Evolutionary conservation across 2,797 vertebrate species (phyloP).

Genomic region (Bradypodion ventrale): DNA sequence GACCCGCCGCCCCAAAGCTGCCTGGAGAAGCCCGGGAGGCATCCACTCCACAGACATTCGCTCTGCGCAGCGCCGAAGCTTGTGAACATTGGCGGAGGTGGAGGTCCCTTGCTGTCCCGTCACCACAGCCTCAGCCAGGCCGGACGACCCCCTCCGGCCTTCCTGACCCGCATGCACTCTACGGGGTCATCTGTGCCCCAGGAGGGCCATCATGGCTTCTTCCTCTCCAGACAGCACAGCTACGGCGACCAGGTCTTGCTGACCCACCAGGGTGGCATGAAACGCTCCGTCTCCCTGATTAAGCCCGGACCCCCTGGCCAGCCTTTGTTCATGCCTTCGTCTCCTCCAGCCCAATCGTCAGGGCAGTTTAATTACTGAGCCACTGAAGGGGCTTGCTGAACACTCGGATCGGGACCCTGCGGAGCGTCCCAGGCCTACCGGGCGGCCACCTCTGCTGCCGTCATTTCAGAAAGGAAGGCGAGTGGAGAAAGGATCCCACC

Average conservation of each 20-base stretch:
- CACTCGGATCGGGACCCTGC: background rate
- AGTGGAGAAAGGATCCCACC: background rate
- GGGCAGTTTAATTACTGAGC: slow-evolving; percentile 86
- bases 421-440: no score
- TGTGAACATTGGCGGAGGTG: slow-evolving; percentile 72
- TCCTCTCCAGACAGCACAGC: slow-evolving; percentile 83
- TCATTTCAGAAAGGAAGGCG: background rate
- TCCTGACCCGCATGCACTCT: slow-evolving; percentile 83
- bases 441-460: background rate
- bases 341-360: slow-evolving; percentile 77
- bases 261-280: slow-evolving; percentile 81
- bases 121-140: slow-evolving; percentile 85
- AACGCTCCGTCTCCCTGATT: slow-evolving; percentile 79
- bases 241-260: slow-evolving; percentile 69
- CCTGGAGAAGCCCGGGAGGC: slow-evolving; percentile 73
- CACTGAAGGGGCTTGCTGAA: background rate
- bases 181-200: slow-evolving; percentile 80
- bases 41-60: slow-evolving; percentile 81
- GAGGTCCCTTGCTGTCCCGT: slow-evolving; percentile 72
- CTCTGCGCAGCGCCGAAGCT: slow-evolving; percentile 76
- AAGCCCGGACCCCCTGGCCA: slow-evolving; percentile 84
- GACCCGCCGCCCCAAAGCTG: slow-evolving; percentile 82
- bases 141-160: slow-evolving; percentile 74
- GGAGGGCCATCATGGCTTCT: slow-evolving; percentile 75
- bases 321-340: slow-evolving; percentile 81